Evolutionary conservation across 2,113 vertebrate genomes (phyloP), one percentile per base, ranked within the genome.

Genomic region (Scopus umbretta): DNA sequence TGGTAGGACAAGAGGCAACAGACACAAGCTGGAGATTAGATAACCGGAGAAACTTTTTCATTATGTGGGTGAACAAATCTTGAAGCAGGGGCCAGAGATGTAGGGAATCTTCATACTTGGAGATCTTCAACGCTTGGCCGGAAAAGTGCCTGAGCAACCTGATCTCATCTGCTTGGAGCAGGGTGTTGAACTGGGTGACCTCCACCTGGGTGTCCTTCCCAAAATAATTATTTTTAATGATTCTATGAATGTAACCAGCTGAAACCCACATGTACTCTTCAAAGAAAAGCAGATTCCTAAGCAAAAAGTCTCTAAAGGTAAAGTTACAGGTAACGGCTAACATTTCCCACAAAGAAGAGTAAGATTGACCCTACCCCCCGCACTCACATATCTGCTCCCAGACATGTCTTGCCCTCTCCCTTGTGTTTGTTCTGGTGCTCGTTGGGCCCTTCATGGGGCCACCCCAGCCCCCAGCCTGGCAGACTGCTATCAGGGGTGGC

Each of bases 311-410:
- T 59, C 61, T 59, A 45, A 55, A 67, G 6, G 2, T 47, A 36
- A 58, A 73, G 53, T 59, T 70, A 40, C 11, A 49, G 13, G 8
- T 67, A 82, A 52, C 3, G 14, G 23, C 43, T 43, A 43, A 10
- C 29, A 32, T n/a, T 34, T 70, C 21, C 11, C n/a, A n/a, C 6
- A 22, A 55, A 42, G n/a, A 58, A 67, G 21, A 61, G 3, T 0
- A 26, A 45, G 25, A 53, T 11, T 1, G 9, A 22, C 58, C 25
- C 55, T 62, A 30, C 8, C 7, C 9, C 8, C 5, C 14, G 61
- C 3, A 0, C 12, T 53, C 1, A 1, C 14, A 21, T 16, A 19
- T 68, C 26, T 55, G 15, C 15, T 73, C 40, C 30, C 40, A 29
- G 40, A 6, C 1, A 0, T 16, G 21, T 32, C 32, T 49, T 49